Evolutionary conservation across 2,888 invertebrate genomes (phyloP).

Genomic region (Drosophila demipolita): DNA sequence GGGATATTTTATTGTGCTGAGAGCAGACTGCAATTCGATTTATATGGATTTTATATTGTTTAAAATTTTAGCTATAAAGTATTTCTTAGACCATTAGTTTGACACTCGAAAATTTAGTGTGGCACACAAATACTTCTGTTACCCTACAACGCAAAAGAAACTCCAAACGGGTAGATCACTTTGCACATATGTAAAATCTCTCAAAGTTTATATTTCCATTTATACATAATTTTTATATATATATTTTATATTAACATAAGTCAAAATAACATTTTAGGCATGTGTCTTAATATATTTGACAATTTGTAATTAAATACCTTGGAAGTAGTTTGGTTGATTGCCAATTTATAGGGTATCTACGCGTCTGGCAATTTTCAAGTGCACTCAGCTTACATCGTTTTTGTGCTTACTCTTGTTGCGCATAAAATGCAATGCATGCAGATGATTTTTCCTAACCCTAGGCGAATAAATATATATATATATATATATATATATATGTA

Average conservation of each 20-base stretch:
- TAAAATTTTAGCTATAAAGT: slow-evolving; percentile 75
- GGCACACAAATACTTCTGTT: slow-evolving; percentile 49
- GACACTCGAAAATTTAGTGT: slow-evolving; percentile 77
- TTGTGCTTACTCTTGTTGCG: slow-evolving; percentile 29
- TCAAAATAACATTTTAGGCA: background rate
- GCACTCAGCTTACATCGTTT: background rate
- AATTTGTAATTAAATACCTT: background rate
- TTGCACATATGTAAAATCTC: background rate
- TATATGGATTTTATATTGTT: slow-evolving; percentile 69
- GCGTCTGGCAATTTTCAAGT: background rate
- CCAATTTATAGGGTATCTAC: slow-evolving; percentile 8
- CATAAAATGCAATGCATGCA: slow-evolving; percentile 51
- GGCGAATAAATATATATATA: slow-evolving; percentile 52
- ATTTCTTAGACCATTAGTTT: slow-evolving; percentile 80
- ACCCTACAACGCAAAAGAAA: slow-evolving; percentile 12
- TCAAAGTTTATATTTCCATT: background rate
- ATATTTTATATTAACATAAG: background rate
- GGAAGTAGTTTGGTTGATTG: background rate
- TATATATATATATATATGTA: slow-evolving; percentile 21
- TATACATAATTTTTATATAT: background rate
- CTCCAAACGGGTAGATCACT: background rate
- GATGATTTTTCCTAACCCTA: slow-evolving; percentile 35
- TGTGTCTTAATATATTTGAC: background rate
- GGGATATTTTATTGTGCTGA: slow-evolving; percentile 71
- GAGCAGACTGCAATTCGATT: slow-evolving; percentile 66